Evolutionary conservation across 2,113 vertebrate species (phyloP).

Genomic region (Vulpes lagopus): DNA sequence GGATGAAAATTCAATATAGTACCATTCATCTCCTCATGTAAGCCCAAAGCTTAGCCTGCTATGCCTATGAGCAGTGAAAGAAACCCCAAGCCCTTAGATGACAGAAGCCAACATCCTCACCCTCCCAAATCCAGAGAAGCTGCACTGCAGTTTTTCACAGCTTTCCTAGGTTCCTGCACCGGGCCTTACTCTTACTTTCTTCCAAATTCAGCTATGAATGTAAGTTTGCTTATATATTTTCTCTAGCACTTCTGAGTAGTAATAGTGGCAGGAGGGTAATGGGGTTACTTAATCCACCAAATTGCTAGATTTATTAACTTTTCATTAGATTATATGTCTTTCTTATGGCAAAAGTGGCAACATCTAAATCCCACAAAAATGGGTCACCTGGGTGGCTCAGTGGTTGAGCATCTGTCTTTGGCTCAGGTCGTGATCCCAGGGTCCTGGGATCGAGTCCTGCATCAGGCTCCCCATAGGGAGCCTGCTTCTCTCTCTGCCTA

Average conservation of each 20-base stretch:
- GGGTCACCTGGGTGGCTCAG: no score
- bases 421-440: no score
- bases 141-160: not conserved
- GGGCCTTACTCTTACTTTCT: not conserved
- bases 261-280: not conserved
- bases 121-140: not conserved
- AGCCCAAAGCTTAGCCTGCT: not conserved
- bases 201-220: not conserved
- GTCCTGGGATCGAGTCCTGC: no score
- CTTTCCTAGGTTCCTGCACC: not conserved
- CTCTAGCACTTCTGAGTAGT: not conserved
- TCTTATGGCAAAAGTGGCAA: not conserved
- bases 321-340: not conserved
- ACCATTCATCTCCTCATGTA: not conserved
- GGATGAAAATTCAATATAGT: not conserved
- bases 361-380: not conserved
- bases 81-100: not conserved
- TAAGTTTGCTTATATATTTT: conserved; percentile 18
- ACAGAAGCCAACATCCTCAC: not conserved
- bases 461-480: no score
- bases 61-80: not conserved
- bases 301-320: not conserved
- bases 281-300: not conserved
- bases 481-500: no score
- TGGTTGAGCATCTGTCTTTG: no score